These are phyloP conservation scores for Eilema sororculum DNA, from an alignment of 2,888 invertebrate genomes.

Conservation along the genomic window DNA sequence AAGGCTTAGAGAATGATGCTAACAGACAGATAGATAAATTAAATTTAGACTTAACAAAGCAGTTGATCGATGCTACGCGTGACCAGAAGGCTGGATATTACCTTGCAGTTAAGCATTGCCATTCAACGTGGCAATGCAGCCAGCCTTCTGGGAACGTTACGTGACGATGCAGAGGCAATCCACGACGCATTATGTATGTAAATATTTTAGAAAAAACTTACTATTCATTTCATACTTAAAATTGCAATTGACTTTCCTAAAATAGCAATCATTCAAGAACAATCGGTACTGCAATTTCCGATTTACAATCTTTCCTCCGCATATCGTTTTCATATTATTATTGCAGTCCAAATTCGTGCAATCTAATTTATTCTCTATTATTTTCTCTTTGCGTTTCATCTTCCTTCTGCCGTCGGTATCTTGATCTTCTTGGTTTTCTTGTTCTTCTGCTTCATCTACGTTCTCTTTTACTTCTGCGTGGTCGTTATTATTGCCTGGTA, in stretches of 20 bases:
- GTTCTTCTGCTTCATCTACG: not conserved
- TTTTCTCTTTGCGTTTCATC: not conserved
- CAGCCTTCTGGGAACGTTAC: no score
- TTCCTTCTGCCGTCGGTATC: not conserved
- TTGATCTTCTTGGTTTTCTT: not conserved
- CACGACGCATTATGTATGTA: no score
- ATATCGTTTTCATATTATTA: constrained; percentile 60
- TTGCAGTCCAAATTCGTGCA: constrained; percentile 69
- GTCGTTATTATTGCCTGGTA: constrained; percentile 38
- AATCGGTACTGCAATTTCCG: constrained; percentile 63
- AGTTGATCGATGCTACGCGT: no score
- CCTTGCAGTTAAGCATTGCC: no score
- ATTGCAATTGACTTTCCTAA: constrained; percentile 76
- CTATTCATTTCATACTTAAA: constrained; percentile 69
- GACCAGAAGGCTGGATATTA: no score
- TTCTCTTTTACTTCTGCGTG: constrained; percentile 3
- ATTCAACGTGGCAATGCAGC: no score
- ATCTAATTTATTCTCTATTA: constrained; percentile 43
- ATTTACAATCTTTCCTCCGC: constrained; percentile 67
- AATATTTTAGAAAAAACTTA: no score
- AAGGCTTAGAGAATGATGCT: no score
- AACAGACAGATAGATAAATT: no score
- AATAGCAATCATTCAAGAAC: constrained; percentile 77
- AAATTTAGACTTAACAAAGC: no score
- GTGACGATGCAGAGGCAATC: no score